These are phyloP conservation scores for Phodopus roborovskii DNA, from an alignment of 2,113 vertebrate genomes.

Conservation along the genomic window DNA sequence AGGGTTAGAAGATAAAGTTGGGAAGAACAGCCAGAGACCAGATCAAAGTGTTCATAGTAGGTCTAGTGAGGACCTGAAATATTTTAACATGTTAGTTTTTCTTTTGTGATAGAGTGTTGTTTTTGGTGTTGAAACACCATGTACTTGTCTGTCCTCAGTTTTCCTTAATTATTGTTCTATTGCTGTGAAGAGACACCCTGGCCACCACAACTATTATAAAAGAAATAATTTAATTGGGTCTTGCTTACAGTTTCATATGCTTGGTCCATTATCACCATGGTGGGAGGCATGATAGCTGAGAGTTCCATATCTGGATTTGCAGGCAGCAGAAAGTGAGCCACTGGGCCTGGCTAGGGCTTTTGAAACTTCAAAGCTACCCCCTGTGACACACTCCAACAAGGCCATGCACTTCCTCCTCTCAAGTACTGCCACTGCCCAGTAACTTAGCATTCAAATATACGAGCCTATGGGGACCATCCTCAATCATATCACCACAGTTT, in stretches of 20 bases:
- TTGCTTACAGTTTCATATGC: background rate
- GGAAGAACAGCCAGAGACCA: no score
- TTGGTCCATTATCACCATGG: background rate
- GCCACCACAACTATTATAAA: background rate
- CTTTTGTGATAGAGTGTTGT: background rate
- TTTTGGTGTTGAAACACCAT: background rate
- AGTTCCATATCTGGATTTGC: background rate
- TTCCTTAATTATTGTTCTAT: background rate
- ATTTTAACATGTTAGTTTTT: background rate
- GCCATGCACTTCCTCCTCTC: background rate
- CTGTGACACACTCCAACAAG: background rate
- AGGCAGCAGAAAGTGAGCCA: background rate
- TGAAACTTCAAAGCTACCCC: background rate
- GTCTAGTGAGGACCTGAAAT: background rate
- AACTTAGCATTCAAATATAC: background rate
- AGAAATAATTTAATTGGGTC: background rate
- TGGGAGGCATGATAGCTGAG: background rate
- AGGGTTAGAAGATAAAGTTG: background rate
- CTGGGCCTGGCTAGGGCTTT: background rate
- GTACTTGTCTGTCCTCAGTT: background rate
- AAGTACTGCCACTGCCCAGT: background rate
- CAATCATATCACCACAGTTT: background rate
- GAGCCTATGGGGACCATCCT: no score
- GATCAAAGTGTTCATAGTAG: background rate
- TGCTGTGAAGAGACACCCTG: background rate